phyloP scores from a whole-genome alignment of 2,888 invertebrate species.

The Helobdella robusta region DNA sequence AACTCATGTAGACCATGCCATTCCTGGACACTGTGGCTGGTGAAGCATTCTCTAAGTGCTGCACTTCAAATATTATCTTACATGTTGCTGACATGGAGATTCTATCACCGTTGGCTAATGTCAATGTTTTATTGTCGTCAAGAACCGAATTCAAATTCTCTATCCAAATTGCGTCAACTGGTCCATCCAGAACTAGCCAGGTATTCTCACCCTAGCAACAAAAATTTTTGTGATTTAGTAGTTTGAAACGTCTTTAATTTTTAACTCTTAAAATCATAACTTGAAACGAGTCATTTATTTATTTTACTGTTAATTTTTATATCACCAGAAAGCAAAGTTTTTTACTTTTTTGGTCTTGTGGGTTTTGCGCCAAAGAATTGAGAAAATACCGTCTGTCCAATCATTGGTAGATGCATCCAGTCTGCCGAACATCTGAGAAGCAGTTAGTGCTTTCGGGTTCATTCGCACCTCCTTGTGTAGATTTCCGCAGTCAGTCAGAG shows the following conservation, averaged over 20 bases:
- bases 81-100: constrained; percentile 51
- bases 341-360: constrained; percentile 67
- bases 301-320: background rate
- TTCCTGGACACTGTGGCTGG: constrained; percentile 52
- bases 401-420: constrained; percentile 94
- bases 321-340: too few relatives aligned
- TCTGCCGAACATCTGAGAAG: constrained; percentile 93
- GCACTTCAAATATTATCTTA: constrained; percentile 51
- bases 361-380: constrained; percentile 89
- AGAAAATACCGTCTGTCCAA: constrained; percentile 97
- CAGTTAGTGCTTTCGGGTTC: constrained; percentile 95
- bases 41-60: constrained; percentile 52
- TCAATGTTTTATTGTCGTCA: constrained; percentile 52
- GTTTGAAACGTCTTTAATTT: background rate
- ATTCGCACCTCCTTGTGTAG: constrained; percentile 88
- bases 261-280: background rate
- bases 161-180: constrained; percentile 52
- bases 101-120: constrained; percentile 51
- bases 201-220: constrained; percentile 51
- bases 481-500: constrained; percentile 74
- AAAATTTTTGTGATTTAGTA: background rate
- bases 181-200: constrained; percentile 50
- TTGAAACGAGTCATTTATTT: background rate
- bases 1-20: constrained; percentile 73
- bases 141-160: constrained; percentile 52